These are phyloP conservation scores for Tuberolachnus salignus DNA, from an alignment of 2,888 invertebrate species.

Conservation along the genomic window DNA sequence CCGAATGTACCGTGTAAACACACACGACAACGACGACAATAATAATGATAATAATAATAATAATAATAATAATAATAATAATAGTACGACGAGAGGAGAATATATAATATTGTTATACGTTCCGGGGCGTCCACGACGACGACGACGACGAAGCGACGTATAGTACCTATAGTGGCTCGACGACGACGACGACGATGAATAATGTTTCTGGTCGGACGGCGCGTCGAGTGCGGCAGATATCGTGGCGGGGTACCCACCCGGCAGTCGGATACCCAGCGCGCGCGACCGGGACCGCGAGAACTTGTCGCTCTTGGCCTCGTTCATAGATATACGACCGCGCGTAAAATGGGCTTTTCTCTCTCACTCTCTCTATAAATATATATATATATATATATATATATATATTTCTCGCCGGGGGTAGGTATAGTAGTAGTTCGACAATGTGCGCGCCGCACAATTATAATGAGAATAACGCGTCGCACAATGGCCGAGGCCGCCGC, in stretches of 20 bases:
- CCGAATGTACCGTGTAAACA: background rate
- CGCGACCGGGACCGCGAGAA: background rate
- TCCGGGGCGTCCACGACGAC: background rate
- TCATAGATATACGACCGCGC: too few species aligned
- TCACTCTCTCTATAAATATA: background rate
- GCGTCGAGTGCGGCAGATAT: background rate
- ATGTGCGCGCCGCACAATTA: constrained; percentile 9
- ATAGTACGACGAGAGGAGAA: background rate
- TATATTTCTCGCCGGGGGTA: too few species aligned
- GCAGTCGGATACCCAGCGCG: background rate
- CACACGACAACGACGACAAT: background rate
- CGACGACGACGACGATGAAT: background rate
- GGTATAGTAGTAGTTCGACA: too few species aligned
- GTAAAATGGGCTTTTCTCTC: background rate
- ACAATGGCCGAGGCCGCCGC: background rate
- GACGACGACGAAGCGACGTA: too few species aligned
- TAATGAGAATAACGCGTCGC: constrained; percentile 14
- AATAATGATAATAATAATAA: background rate
- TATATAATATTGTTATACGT: too few species aligned
- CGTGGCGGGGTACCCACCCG: background rate
- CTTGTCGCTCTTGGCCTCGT: background rate
- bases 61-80: background rate
- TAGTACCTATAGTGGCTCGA: background rate
- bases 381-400: too few species aligned
- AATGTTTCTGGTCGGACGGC: background rate